Evolutionary conservation across 1,140 invertebrate genomes (phyloP).

Genomic region (Cylas formicarius): DNA sequence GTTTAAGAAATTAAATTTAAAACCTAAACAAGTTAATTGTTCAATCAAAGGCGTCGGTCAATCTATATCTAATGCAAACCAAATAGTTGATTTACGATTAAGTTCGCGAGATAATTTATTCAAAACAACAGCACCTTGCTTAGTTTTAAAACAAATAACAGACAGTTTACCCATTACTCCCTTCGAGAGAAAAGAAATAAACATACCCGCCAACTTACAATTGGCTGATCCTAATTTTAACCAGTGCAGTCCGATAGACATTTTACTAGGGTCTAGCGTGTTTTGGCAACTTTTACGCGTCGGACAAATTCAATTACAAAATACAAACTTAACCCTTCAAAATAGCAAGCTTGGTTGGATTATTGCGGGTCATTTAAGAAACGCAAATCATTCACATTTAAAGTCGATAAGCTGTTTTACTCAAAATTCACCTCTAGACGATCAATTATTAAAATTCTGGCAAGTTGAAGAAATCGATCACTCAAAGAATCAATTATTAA

Average conservation of each 20-base stretch:
- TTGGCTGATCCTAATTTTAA: constrained; percentile 25
- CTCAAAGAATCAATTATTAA: too few relatives aligned
- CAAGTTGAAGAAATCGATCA: constrained; percentile 22
- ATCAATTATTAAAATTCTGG: constrained; percentile 12
- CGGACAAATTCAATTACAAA: background rate
- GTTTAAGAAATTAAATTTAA: background rate
- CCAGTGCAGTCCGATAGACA: constrained; percentile 5
- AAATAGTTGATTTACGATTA: background rate
- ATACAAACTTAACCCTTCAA: constrained; percentile 9
- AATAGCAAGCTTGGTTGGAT: constrained; percentile 18
- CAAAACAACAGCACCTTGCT: background rate
- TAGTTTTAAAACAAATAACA: background rate
- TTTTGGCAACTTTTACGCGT: constrained; percentile 4
- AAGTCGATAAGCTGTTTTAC: background rate
- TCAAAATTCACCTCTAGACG: too few relatives aligned
- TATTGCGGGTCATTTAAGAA: background rate
- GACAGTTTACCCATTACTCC: background rate
- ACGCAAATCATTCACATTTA: too few relatives aligned
- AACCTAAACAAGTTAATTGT: background rate
- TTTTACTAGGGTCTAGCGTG: constrained; percentile 10
- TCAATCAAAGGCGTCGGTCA: background rate
- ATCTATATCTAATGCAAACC: background rate
- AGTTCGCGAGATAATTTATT: background rate
- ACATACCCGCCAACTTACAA: background rate
- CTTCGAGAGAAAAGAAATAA: background rate